Conservation (phyloP, 2,888 invertebrate species). For the Gnatocerus cornutus region DNA sequence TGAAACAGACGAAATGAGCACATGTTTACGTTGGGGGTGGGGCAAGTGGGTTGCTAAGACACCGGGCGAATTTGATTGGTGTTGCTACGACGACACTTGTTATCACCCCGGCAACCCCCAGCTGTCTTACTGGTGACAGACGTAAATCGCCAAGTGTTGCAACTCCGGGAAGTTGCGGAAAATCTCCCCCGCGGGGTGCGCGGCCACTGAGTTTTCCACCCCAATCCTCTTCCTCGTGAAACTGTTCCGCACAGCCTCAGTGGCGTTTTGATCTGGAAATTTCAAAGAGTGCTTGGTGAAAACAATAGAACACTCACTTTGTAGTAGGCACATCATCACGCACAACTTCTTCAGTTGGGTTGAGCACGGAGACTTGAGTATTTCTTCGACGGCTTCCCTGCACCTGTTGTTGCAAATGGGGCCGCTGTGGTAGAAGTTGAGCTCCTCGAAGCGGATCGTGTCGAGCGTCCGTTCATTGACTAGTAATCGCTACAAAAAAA, state of each 20-base stretch:
- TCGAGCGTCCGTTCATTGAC: constrained; percentile 22
- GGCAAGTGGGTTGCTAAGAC: too few species aligned
- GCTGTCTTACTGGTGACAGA: constrained; percentile 22
- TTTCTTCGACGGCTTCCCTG: constrained; percentile 15
- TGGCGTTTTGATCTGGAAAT: constrained; percentile 18
- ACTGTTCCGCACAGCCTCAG: neutral
- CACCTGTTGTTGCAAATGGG: constrained; percentile 15
- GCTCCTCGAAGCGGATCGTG: constrained; percentile 27
- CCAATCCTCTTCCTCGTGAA: constrained; percentile 11
- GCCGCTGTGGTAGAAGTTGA: constrained; percentile 23
- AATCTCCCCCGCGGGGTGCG: constrained; percentile 6
- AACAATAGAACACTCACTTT: neutral
- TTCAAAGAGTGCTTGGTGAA: too few species aligned
- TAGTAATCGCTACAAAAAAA: constrained; percentile 16
- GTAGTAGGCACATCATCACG: constrained; percentile 1
- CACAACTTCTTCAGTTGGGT: constrained; percentile 12
- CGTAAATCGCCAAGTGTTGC: constrained; percentile 24
- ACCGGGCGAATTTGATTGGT: too few species aligned
- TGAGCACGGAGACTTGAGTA: constrained; percentile 20
- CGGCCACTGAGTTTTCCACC: neutral
- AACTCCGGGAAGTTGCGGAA: constrained; percentile 20
- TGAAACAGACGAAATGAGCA: constrained; percentile 16
- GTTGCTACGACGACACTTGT: too few species aligned
- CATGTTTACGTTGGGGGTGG: too few species aligned
- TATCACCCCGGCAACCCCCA: too few species aligned